Percentiles rank a stretch among this genome's conserved stretches.
Evolutionary conservation across 2,797 vertebrate species (phyloP).

Genomic region (Knipowitschia caucasica): DNA sequence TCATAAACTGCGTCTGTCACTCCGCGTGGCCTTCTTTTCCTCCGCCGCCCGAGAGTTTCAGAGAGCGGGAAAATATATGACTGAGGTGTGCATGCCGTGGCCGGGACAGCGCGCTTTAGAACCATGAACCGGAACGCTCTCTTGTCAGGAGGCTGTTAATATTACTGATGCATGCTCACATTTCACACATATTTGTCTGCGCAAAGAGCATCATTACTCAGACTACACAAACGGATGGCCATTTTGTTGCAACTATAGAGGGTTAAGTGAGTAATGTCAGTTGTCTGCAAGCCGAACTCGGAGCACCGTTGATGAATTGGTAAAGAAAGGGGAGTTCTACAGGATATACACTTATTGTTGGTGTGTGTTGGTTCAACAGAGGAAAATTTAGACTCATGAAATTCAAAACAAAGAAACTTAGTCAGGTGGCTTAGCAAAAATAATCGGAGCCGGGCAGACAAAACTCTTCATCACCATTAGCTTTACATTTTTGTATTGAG

Average conservation of each 20-base stretch:
- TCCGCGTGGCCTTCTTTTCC: constrained; percentile 8
- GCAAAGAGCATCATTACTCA: constrained; percentile 3
- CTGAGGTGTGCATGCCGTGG: constrained; percentile 53
- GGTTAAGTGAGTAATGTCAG: neutral
- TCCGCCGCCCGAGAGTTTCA: constrained; percentile 20
- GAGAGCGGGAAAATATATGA: constrained; percentile 40
- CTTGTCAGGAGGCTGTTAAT: constrained; percentile 38
- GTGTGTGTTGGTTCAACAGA: too few species aligned
- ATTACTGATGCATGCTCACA: constrained; percentile 17
- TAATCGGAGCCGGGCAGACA: too few species aligned
- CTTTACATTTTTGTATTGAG: too few species aligned
- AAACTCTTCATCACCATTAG: too few species aligned
- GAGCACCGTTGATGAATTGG: neutral
- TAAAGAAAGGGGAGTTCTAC: neutral
- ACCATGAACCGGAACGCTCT: constrained; percentile 43
- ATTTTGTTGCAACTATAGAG: neutral
- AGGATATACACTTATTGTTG: too few species aligned
- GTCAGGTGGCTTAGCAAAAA: too few species aligned
- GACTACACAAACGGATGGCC: neutral
- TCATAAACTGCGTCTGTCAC: constrained; percentile 7
- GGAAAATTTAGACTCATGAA: too few species aligned
- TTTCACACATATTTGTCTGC: constrained; percentile 11
- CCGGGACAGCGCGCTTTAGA: constrained; percentile 24
- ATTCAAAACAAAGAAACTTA: too few species aligned
- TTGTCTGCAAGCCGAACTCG: neutral